These are phyloP conservation scores for Cochlearius cochlearius DNA, from an alignment of 2,113 vertebrate genomes.

Conservation along the genomic window DNA sequence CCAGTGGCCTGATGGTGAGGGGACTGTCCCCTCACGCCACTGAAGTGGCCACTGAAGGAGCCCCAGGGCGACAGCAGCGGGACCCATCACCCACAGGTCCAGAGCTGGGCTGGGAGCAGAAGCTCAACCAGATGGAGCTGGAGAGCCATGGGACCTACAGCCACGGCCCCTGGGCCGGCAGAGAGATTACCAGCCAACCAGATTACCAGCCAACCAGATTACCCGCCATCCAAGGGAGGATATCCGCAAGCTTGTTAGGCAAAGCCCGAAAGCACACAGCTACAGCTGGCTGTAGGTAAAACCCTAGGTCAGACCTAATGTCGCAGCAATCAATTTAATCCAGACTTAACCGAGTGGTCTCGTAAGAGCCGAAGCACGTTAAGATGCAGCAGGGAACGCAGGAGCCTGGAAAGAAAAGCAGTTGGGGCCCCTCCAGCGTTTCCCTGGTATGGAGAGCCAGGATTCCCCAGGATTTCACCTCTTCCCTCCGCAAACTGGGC, in stretches of 20 bases:
- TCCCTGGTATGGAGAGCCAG: background rate
- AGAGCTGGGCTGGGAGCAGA: background rate
- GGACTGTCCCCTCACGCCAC: accelerated
- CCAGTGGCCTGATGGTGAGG: background rate
- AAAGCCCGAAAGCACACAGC: background rate
- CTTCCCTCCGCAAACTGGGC: background rate
- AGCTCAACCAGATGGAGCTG: background rate
- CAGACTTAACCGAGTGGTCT: background rate
- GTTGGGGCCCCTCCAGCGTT: background rate
- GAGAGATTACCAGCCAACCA: background rate
- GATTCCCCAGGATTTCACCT: background rate
- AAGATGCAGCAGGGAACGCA: background rate
- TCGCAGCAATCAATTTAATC: background rate
- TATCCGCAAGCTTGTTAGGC: background rate
- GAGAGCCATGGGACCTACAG: background rate
- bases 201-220: too few species aligned
- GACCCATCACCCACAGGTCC: accelerated
- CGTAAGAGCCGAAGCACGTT: accelerated
- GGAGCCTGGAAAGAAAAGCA: background rate
- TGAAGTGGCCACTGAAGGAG: background rate
- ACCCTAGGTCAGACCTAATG: background rate
- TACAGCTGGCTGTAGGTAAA: background rate
- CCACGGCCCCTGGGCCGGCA: accelerated
- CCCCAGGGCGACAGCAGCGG: accelerated
- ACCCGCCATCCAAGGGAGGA: background rate